Conservation (phyloP, 2,888 invertebrate genomes). For the Rhimphoctona megacephalus region DNA sequence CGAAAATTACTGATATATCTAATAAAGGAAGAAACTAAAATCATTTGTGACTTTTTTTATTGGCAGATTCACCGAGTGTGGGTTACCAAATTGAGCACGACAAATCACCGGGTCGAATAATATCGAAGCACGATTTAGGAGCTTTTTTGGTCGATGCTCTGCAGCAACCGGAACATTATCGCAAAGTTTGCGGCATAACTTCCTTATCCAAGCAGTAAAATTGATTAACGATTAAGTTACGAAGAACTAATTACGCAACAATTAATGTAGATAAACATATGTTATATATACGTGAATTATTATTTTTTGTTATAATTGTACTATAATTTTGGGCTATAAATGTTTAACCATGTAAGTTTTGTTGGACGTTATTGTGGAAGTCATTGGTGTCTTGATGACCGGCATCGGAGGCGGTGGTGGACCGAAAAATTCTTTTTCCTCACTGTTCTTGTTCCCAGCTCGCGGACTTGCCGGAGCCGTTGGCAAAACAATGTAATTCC, state of each 20-base stretch:
- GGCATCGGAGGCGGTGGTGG: conserved; percentile 85
- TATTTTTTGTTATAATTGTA: conserved; percentile 37
- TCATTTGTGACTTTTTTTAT: not conserved
- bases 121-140: conserved; percentile 92
- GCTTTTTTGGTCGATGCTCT: conserved; percentile 91
- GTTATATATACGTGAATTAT: conserved; percentile 22
- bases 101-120: conserved; percentile 88
- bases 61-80: conserved; percentile 88
- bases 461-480: conserved; percentile 65
- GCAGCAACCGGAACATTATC: conserved; percentile 89
- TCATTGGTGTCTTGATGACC: conserved; percentile 27
- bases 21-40: not conserved
- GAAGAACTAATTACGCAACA: conserved; percentile 4
- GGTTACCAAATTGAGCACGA: conserved; percentile 88
- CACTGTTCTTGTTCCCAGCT: conserved; percentile 62
- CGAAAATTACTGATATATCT: too few species aligned
- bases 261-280: conserved; percentile 32
- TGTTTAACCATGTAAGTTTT: conserved; percentile 84
- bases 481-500: conserved; percentile 34
- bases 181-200: conserved; percentile 88
- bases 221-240: not conserved
- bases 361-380: conserved; percentile 70
- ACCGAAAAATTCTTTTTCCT: conserved; percentile 71
- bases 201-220: conserved; percentile 75
- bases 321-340: conserved; percentile 69